A percentile compares a stretch with the other conserved stretches of the same genome.
Conservation (phyloP, 2,113 vertebrate genomes). For the Bos indicus region DNA sequence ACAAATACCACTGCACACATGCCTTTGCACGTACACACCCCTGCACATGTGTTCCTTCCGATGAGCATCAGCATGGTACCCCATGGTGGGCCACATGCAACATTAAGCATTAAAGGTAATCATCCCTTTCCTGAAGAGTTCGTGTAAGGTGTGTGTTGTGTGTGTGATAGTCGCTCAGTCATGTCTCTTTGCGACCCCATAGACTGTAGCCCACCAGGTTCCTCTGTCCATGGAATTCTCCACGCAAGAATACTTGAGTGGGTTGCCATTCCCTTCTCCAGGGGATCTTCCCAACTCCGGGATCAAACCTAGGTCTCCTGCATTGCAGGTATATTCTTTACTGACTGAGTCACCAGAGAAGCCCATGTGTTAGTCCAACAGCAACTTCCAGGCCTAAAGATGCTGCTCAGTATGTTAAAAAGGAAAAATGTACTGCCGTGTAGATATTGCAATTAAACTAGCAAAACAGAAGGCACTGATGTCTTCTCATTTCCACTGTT, state of each 20-base stretch:
- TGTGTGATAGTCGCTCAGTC: not conserved
- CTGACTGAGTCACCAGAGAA: not conserved
- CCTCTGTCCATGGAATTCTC: not conserved
- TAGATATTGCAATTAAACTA: not conserved
- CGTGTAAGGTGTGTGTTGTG: not conserved
- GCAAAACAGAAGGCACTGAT: not conserved
- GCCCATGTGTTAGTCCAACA: not conserved
- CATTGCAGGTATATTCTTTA: not conserved
- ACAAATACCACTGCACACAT: not conserved
- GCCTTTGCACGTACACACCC: rapidly evolving
- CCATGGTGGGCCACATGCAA: not conserved
- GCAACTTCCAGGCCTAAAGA: not conserved
- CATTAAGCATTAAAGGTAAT: not conserved
- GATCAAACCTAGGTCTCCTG: not conserved
- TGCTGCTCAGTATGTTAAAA: not conserved
- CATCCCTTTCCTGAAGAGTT: not conserved
- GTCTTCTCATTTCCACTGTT: not conserved
- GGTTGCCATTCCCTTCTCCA: not conserved
- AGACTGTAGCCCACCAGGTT: not conserved
- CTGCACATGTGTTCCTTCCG: not conserved
- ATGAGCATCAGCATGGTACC: not conserved
- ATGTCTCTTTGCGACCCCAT: not conserved
- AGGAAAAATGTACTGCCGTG: not conserved
- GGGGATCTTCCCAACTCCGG: not conserved
- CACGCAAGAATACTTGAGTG: not conserved